A percentile compares a stretch with the other conserved stretches of the same genome.
These are phyloP conservation scores for Ifrita kowaldi DNA, from an alignment of 2,113 vertebrate genomes.

Conservation along the genomic window DNA sequence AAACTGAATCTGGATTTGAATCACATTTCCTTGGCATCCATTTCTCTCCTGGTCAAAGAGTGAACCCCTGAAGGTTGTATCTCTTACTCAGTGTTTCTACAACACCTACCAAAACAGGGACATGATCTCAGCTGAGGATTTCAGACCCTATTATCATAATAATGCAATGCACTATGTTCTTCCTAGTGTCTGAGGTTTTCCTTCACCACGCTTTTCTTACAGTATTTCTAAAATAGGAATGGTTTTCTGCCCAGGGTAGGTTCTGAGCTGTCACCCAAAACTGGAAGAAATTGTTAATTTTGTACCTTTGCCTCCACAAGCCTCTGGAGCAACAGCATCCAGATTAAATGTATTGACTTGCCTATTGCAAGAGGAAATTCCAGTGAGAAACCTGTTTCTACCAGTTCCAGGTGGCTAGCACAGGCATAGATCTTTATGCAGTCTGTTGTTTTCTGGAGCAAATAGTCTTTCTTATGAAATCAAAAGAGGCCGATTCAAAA, in stretches of 20 bases:
- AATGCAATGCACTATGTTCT: not conserved
- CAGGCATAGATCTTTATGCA: not conserved
- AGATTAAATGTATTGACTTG: constrained; percentile 9
- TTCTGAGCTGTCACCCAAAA: not conserved
- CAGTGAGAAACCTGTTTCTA: not conserved
- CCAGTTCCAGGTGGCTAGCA: not conserved
- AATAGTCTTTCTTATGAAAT: not conserved
- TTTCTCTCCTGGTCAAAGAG: not conserved
- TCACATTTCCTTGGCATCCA: not conserved
- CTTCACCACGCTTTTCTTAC: not conserved
- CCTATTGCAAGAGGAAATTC: not conserved
- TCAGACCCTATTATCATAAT: not conserved
- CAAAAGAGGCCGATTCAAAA: not conserved
- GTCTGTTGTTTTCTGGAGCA: not conserved
- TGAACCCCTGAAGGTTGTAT: not conserved
- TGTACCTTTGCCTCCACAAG: not conserved
- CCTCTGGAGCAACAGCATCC: not conserved
- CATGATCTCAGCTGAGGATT: not conserved
- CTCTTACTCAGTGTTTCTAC: not conserved
- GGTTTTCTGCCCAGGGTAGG: not conserved
- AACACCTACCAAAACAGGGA: not conserved
- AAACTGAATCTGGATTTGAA: not conserved
- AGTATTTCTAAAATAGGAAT: not conserved
- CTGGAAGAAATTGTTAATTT: not conserved
- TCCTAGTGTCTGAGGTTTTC: not conserved